phyloP scores from a whole-genome alignment of 1,140 invertebrate genomes.

The Saxidomus purpurata region DNA sequence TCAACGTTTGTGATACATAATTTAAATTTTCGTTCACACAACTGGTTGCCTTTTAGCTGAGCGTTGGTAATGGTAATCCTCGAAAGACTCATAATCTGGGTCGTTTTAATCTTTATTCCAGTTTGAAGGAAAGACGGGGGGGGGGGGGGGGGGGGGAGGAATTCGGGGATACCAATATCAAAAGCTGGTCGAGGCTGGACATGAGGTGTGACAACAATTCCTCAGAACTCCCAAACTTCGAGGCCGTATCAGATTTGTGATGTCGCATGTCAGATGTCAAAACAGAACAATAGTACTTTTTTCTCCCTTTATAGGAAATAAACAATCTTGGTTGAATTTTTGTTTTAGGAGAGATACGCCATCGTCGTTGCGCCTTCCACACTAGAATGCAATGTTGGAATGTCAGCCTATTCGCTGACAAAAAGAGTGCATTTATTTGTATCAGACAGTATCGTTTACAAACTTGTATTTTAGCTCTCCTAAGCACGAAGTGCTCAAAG shows the following conservation, averaged over 20 bases:
- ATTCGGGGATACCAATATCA: not conserved
- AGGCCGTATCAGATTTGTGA: not conserved
- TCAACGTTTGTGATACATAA: not conserved
- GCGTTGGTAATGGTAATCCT: no score
- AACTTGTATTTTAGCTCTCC: no score
- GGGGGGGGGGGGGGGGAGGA: no score
- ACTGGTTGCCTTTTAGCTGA: not conserved
- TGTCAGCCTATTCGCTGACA: not conserved
- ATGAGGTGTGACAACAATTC: not conserved
- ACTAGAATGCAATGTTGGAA: not conserved
- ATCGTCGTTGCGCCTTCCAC: not conserved
- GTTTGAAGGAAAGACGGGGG: not conserved
- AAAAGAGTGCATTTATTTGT: no score
- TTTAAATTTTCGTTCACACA: not conserved
- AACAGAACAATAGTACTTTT: not conserved
- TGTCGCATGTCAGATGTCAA: not conserved
- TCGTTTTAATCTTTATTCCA: slow-evolving; percentile 15
- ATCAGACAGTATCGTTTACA: no score
- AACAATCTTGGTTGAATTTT: not conserved
- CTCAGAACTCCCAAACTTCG: not conserved
- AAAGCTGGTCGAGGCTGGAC: not conserved
- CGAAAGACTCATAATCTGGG: not conserved
- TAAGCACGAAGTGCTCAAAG: no score
- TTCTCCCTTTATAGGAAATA: not conserved
- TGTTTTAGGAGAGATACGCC: not conserved